Base-by-base conservation (phyloP, 2,797 vertebrate species). In the Cuculus canorus region DNA sequence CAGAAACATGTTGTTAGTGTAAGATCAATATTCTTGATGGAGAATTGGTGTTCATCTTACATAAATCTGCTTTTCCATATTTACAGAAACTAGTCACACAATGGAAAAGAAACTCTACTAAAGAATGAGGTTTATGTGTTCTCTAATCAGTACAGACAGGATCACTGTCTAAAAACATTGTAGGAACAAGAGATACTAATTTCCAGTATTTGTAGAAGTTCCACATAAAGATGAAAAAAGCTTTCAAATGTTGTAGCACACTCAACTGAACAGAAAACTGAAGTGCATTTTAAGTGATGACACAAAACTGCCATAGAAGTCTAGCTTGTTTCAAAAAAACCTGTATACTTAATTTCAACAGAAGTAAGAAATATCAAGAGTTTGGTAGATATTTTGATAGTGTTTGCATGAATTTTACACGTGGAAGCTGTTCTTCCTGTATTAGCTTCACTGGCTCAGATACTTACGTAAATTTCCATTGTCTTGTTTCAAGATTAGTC, bases 401-500 rank as follows among this genome's bases (percentile, higher is more conserved):
- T 11, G 25, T 45, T 43, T 87, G 30, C 15, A 41, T 24, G 16
- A 56, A 81, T 82, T 86, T 83, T 54, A 41, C 9, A 41, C 9
- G 8, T 32, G 13, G 41, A 94, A 86, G 11, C 18, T 85, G n/a
- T 66, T 82, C n/a, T 39, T 82, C 53, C 14, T 80, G 82, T 76
- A 13, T 65, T 65, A 85, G 32, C 22, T 87, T 64, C 39, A 39
- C 17, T 79, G n/a, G n/a, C 11, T 87, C 48, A 85, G 69, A 86
- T 4, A 65, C 10, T 61, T 28, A 70, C 10, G 10, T 23, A 56
- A 77, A 70, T 61, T 85, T 85, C 45, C 39, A 85, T 48, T 24
- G n/a, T 72, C 19, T 37, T 89, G 27, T 68, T 94, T 96, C 63
- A 88, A 27, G 65, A 92, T 64, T 48, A 89, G 53, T 79, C 50